Percentiles rank a stretch among this genome's conserved stretches.
Evolutionary conservation across 2,113 vertebrate genomes (phyloP).

Genomic region (Spermophilus dauricus): DNA sequence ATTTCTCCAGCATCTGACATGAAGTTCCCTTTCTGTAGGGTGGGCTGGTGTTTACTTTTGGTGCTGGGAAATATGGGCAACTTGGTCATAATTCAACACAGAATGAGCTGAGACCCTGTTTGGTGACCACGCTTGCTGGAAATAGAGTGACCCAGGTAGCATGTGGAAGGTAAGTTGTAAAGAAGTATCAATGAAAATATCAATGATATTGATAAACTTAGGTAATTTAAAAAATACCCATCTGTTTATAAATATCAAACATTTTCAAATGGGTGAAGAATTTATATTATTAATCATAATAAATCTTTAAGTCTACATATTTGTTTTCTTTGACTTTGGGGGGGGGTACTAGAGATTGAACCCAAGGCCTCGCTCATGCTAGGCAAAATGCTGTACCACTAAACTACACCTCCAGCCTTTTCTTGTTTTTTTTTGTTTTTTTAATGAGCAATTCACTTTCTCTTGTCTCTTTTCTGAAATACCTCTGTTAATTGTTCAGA

Average conservation of each 20-base stretch:
- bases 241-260: slow-evolving; percentile 7
- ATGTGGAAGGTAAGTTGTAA: slow-evolving; percentile 88
- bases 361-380: too few relatives aligned
- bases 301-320: background rate
- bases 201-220: background rate
- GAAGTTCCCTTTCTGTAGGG: slow-evolving; percentile 81
- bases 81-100: slow-evolving; percentile 88
- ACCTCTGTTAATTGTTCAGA: background rate
- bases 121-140: slow-evolving; percentile 78
- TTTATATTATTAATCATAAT: slow-evolving; percentile 5
- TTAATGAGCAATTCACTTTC: background rate
- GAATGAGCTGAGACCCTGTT: slow-evolving; percentile 82
- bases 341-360: background rate
- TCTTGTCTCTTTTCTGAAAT: slow-evolving; percentile 8
- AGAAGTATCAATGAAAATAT: background rate
- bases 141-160: slow-evolving; percentile 84
- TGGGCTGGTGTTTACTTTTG: slow-evolving; percentile 90
- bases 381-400: too few relatives aligned
- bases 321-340: background rate
- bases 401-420: too few relatives aligned
- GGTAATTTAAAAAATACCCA: background rate
- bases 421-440: background rate
- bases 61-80: slow-evolving; percentile 89
- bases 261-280: slow-evolving; percentile 32
- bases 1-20: slow-evolving; percentile 23